A percentile compares a stretch with the other conserved stretches of the same genome.
Conservation (phyloP, 2,113 vertebrate genomes). For the Pterophyllum scalare region DNA sequence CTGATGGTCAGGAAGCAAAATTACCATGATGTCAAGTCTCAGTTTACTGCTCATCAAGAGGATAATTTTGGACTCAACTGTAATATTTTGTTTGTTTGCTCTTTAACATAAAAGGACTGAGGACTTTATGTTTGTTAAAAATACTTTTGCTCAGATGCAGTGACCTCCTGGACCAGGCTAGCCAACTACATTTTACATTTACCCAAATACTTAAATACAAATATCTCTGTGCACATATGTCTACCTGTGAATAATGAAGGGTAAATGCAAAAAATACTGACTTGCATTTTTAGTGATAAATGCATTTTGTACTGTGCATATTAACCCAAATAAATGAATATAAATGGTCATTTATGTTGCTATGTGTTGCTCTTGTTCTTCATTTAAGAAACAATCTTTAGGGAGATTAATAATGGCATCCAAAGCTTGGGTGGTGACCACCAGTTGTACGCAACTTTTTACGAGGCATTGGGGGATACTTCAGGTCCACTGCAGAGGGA, state of each 20-base stretch:
- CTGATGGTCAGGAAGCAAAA: background rate
- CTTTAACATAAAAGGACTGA: background rate
- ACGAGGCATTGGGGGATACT: background rate
- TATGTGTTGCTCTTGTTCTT: background rate
- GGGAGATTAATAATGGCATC: background rate
- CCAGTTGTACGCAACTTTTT: background rate
- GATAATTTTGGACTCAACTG: background rate
- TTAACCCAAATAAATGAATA: background rate
- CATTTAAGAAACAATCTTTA: background rate
- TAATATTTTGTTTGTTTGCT: background rate
- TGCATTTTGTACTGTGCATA: background rate
- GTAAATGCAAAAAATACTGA: too few species aligned
- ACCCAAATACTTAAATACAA: background rate
- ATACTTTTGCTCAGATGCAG: background rate
- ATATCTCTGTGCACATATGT: background rate
- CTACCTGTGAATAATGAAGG: background rate
- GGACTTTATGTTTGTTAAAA: background rate
- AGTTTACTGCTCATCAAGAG: background rate
- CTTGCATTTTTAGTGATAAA: too few species aligned
- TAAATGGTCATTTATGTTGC: background rate
- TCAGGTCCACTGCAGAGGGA: background rate
- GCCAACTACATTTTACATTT: background rate
- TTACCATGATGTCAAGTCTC: background rate
- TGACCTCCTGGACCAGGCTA: background rate
- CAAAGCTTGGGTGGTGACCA: background rate